phyloP scores from a whole-genome alignment of 2,113 vertebrate genomes.

The Zapus hudsonius region DNA sequence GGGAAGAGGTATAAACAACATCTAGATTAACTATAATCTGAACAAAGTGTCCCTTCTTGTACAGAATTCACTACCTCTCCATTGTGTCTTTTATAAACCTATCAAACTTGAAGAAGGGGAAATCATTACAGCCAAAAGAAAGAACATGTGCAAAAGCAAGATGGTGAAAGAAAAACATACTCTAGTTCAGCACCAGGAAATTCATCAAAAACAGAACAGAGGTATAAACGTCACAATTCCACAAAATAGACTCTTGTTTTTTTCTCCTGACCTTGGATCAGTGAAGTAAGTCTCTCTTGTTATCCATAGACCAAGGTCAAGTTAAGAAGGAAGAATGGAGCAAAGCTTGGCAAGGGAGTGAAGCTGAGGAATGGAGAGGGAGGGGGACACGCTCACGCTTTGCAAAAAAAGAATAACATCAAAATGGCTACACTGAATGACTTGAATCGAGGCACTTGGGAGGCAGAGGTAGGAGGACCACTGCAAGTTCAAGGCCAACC shows the following conservation, averaged over 20 bases:
- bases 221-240: neutral
- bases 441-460: no score
- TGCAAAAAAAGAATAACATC: neutral
- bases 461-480: no score
- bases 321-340: neutral
- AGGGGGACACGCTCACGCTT: neutral
- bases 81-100: slow-evolving; percentile 54
- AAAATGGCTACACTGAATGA: slow-evolving; percentile 22
- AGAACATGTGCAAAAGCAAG: neutral
- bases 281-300: neutral
- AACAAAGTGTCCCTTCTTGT: slow-evolving; percentile 21
- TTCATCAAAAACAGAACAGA: neutral
- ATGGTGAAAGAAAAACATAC: neutral
- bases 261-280: neutral
- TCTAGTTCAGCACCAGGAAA: neutral
- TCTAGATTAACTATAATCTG: neutral
- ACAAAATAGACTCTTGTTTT: neutral
- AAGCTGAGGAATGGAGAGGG: neutral
- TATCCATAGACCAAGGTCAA: neutral
- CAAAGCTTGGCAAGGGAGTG: neutral
- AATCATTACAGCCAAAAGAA: slow-evolving; percentile 31
- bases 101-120: slow-evolving; percentile 43
- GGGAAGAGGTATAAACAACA: neutral
- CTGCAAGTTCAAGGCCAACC: no score
- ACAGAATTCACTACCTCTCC: neutral